Evolutionary conservation across 2,888 invertebrate genomes (phyloP).

Genomic region (Phrixothrix hirtus): DNA sequence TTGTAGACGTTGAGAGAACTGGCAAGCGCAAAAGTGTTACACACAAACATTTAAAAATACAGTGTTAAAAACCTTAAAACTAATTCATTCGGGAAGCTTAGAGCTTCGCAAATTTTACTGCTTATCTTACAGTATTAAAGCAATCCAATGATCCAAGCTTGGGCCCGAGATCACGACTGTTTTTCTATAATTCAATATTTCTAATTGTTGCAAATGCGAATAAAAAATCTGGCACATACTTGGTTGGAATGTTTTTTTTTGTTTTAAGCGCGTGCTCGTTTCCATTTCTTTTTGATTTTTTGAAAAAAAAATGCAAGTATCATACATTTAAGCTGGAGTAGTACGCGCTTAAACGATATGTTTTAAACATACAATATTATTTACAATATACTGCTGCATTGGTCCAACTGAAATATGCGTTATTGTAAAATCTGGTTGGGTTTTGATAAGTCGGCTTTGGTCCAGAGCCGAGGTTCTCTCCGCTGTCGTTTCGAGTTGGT

Average conservation of each 20-base stretch:
- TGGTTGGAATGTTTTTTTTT: constrained; percentile 67
- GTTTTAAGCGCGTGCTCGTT: constrained; percentile 46
- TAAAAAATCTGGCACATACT: constrained; percentile 68
- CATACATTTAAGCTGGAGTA: no score
- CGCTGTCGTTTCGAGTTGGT: no score
- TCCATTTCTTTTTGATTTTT: no score
- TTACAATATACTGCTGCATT: constrained; percentile 44
- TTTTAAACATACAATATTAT: constrained; percentile 45
- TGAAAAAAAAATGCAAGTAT: no score
- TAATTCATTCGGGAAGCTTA: constrained; percentile 40
- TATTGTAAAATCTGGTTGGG: constrained; percentile 55
- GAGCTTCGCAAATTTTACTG: constrained; percentile 37
- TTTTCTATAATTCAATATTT: constrained; percentile 41
- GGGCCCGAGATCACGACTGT: constrained; percentile 36
- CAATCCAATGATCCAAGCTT: constrained; percentile 32
- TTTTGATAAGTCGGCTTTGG: constrained; percentile 41
- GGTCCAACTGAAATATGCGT: constrained; percentile 48
- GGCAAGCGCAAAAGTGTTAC: constrained; percentile 56
- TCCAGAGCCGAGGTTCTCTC: background rate
- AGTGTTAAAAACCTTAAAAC: constrained; percentile 54
- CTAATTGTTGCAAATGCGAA: constrained; percentile 51
- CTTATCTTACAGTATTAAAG: constrained; percentile 34
- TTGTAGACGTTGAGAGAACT: constrained; percentile 45
- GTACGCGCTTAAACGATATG: constrained; percentile 45
- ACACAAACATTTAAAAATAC: constrained; percentile 58